Evolutionary conservation across 2,113 vertebrate species (phyloP), one percentile per base, ranked within the genome.

Genomic region (Thamnaconus septentrionalis): DNA sequence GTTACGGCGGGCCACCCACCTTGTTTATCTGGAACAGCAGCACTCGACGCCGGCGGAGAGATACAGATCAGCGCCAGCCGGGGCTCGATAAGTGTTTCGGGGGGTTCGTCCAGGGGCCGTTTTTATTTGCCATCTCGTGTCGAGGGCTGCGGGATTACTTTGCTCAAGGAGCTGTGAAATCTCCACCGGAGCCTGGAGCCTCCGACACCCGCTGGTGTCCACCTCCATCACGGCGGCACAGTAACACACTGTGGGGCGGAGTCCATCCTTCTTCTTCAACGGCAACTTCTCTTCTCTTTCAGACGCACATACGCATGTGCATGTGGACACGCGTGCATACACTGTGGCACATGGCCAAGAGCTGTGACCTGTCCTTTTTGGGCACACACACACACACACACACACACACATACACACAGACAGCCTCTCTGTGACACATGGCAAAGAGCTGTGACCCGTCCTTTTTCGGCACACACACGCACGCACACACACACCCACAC

Each of bases 111-210:
- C 79, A 73, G 55, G 66, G 72, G 73, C 50, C 63, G 12, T 84
- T 88, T 12, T 89, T 79, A 89, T 90, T 90, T 87, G 81, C 83
- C 80, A 77, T 80, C 84, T 85, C 83, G 86, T 88, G 86, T 86
- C 77, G 76, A 88, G 84, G 81, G 85, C 85, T 81, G 66, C 69
- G 64, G 83, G 85, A 89, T 91, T 85, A 88, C 83, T 83, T 82
- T 85, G 88, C 84, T 85, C 88, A 89, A 85, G 84, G 77, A 89
- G 82, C 87, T 87, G 87, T 91, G 88, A 91, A 90, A 90, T 91
- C 84, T 88, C 78, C 80, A 68, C 66, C n/a, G 59, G 70, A 88
- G 86, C 84, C 83, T 79, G 56, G 52, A 83, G 81, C 81, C 75
- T 64, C 80, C 69, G 62, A 82, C 89, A 91, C 84, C 18, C 86